phyloP scores from a whole-genome alignment of 2,113 vertebrate species.

The Pheucticus melanocephalus region DNA sequence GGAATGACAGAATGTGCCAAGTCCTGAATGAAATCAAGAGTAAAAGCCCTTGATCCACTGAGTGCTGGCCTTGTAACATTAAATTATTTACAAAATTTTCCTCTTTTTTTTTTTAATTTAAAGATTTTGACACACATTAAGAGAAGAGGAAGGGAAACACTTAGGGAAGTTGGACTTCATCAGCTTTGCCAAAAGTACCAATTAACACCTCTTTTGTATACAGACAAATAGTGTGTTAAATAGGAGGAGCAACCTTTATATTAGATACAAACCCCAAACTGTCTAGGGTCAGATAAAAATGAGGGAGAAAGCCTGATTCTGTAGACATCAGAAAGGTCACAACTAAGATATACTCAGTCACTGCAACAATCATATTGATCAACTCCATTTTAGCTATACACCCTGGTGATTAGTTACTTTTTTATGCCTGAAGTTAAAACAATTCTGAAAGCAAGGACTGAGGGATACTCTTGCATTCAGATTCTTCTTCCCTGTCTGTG shows the following conservation, averaged over 20 bases:
- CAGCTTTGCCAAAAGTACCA: slow-evolving; percentile 18
- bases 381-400: neutral
- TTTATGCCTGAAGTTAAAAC: neutral
- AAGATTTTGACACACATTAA: slow-evolving; percentile 16
- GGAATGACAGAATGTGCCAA: neutral
- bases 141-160: neutral
- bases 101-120: neutral
- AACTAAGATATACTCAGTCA: neutral
- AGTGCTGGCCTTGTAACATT: slow-evolving; percentile 40
- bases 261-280: neutral
- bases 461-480: neutral
- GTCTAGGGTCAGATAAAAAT: neutral
- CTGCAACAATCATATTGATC: neutral
- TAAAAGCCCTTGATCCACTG: slow-evolving; percentile 64
- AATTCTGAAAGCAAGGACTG: neutral
- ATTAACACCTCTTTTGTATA: neutral
- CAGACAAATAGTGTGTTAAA: neutral
- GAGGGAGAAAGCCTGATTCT: neutral
- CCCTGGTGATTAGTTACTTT: neutral
- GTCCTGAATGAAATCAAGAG: slow-evolving; percentile 50
- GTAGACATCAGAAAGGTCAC: neutral
- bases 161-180: neutral
- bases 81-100: slow-evolving; percentile 47
- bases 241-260: neutral
- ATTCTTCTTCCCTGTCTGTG: neutral